These are phyloP conservation scores for Charaxes varanes DNA, from an alignment of 1,140 invertebrate species.

Conservation along the genomic window DNA sequence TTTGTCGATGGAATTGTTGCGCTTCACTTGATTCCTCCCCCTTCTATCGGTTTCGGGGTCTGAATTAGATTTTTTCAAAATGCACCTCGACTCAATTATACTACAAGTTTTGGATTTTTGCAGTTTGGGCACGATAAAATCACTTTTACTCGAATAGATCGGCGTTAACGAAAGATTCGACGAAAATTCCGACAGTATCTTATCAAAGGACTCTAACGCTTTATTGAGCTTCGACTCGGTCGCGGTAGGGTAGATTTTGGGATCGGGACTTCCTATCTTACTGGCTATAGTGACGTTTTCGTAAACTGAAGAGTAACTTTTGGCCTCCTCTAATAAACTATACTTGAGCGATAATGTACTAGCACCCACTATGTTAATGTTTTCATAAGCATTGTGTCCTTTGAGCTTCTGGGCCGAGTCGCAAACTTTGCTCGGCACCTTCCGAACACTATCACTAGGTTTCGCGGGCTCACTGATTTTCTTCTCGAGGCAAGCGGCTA, in stretches of 20 bases:
- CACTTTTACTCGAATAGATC: conserved; percentile 32
- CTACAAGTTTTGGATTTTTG: conserved; percentile 78
- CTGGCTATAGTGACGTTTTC: conserved; percentile 57
- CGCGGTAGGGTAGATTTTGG: conserved; percentile 18
- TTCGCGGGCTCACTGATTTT: conserved; percentile 57
- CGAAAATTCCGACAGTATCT: conserved; percentile 75
- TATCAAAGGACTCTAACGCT: conserved; percentile 79
- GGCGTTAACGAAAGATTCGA: conserved; percentile 35
- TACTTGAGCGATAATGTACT: conserved; percentile 24
- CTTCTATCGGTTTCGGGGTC: conserved; percentile 48
- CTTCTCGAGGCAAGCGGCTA: conserved; percentile 61
- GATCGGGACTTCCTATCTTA: conserved; percentile 37
- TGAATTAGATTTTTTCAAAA: conserved; percentile 73
- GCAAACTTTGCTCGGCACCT: conserved; percentile 44
- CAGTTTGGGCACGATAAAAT: conserved; percentile 69
- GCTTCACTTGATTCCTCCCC: conserved; percentile 42
- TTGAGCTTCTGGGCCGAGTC: conserved; percentile 37
- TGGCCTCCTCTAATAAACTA: conserved; percentile 52
- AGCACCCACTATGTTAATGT: conserved; percentile 52
- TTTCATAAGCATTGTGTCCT: conserved; percentile 59
- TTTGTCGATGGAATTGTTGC: conserved; percentile 68
- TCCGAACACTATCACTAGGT: conserved; percentile 57
- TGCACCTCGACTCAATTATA: conserved; percentile 77
- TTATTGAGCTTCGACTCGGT: conserved; percentile 75
- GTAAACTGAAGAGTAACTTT: conserved; percentile 63